Conservation (phyloP, 2,888 invertebrate species). For the Dyspetes luteomarginatus region DNA sequence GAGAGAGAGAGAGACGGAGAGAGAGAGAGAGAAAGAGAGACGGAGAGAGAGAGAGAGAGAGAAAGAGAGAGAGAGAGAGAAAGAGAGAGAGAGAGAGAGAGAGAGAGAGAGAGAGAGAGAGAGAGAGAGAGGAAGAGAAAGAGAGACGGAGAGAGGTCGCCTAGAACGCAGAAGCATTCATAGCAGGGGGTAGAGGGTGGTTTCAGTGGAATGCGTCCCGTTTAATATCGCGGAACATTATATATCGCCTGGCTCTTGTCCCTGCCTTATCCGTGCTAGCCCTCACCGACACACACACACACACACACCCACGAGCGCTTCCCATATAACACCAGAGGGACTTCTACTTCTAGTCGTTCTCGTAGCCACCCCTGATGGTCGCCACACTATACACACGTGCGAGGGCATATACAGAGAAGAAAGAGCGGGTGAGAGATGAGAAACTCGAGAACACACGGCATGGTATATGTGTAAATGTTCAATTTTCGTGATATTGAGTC, state of each 20-base stretch:
- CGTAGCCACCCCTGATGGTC: slow-evolving; percentile 59
- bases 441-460: slow-evolving; percentile 1
- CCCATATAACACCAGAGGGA: slow-evolving; percentile 41
- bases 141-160: slow-evolving; percentile 69
- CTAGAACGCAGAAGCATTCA: slow-evolving; percentile 80
- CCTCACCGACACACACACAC: slow-evolving; percentile 35
- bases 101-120: slow-evolving; percentile 38
- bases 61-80: slow-evolving; percentile 39
- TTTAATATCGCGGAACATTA: slow-evolving; percentile 84
- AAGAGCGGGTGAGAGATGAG: slow-evolving; percentile 38
- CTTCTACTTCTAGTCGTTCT: slow-evolving; percentile 51
- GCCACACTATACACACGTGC: slow-evolving; percentile 63
- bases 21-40: slow-evolving; percentile 47
- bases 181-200: slow-evolving; percentile 80
- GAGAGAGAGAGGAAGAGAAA: slow-evolving; percentile 15
- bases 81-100: slow-evolving; percentile 65
- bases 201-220: slow-evolving; percentile 83
- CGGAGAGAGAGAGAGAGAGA: slow-evolving; percentile 27
- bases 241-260: slow-evolving; percentile 82
- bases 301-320: slow-evolving; percentile 41
- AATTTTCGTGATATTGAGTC: slow-evolving; percentile 59
- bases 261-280: slow-evolving; percentile 74
- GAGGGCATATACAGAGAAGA: slow-evolving; percentile 47
- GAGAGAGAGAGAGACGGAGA: background rate
- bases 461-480: slow-evolving; percentile 40